Evolutionary conservation across 2,888 invertebrate species (phyloP), one percentile per base, ranked within the genome.

Genomic region (Lithophane ornitopus): DNA sequence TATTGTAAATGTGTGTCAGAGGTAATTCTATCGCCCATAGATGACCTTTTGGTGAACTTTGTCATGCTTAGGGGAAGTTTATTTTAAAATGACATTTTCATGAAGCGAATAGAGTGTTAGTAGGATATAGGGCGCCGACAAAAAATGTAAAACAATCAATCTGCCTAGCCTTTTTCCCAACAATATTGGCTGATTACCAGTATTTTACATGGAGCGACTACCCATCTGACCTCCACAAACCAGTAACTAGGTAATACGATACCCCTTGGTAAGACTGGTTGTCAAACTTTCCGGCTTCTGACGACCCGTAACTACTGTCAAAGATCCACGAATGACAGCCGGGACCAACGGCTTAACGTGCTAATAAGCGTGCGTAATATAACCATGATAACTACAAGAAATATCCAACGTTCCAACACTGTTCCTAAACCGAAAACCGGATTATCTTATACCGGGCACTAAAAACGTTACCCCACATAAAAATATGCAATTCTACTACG

Each of bases 401-500:
- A n/a, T 28, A 34, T 63, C 46, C 34, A 14, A 49, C 56, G 34
- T 62, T 26, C 14, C 26, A 16, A 16, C 44, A 44, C 67, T 39
- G 7, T 44, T n/a, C 52, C 26, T 70, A 22, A 49, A 66, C 39
- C 56, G 19, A 65, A 74, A 68, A 58, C 28, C 41, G 39, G 67
- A 66, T 77, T 75, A 82, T 69, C 58, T 72, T 49, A 19, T 63
- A 71, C 49, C 28, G 69, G 63, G 2, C 39, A 49, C 26, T 68
- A 46, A 71, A 78, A 78, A 63, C 54, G 41, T 63, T 44, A 54
- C 14, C 56, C 34, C 28, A 28, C 41, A 75, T 70, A 74, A 81
- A 85, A 84, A 63, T 67, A 62, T 86, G 68, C 65, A 74, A 85
- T 77, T 68, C 26, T 58, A 74, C 71, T 74, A 52, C 67, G 34